These are phyloP conservation scores for Caenorhabditis sp. DNA, from an alignment of 2,888 invertebrate species.

Conservation along the genomic window DNA sequence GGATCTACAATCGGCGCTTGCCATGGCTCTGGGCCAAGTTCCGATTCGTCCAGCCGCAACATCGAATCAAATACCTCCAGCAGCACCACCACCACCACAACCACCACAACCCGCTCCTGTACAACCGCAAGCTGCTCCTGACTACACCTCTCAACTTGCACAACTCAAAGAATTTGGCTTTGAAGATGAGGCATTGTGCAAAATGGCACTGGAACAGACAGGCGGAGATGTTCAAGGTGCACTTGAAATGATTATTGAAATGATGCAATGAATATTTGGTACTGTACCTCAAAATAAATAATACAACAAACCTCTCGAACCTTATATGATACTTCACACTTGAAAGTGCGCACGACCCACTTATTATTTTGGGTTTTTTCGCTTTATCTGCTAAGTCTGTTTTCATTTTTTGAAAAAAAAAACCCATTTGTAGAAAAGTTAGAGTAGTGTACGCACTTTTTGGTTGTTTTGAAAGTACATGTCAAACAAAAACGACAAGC, in stretches of 20 bases:
- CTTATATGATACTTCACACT: conserved; percentile 1
- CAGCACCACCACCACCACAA: background rate
- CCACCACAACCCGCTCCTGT: background rate
- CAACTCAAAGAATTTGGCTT: conserved; percentile 24
- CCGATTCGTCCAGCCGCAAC: background rate
- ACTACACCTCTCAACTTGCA: conserved; percentile 4
- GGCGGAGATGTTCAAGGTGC: conserved; percentile 26
- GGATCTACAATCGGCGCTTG: conserved; percentile 7
- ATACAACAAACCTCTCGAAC: background rate
- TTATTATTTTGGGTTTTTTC: background rate
- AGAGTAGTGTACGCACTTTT: background rate
- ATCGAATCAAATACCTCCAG: background rate
- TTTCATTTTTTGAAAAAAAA: background rate
- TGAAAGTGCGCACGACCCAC: background rate
- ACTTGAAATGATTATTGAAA: conserved; percentile 27
- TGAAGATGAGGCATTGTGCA: conserved; percentile 17
- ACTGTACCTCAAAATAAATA: background rate
- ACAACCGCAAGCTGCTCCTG: conserved; percentile 6
- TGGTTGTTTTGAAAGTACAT: conserved; percentile 1
- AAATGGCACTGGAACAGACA: conserved; percentile 21
- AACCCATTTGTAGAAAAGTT: background rate
- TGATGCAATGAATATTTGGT: conserved; percentile 6
- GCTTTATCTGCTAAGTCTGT: background rate
- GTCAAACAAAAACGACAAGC: conserved; percentile 14
- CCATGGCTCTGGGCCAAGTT: conserved; percentile 2